These are phyloP conservation scores for Aplochiton taeniatus DNA, from an alignment of 2,797 vertebrate species.

Conservation along the genomic window DNA sequence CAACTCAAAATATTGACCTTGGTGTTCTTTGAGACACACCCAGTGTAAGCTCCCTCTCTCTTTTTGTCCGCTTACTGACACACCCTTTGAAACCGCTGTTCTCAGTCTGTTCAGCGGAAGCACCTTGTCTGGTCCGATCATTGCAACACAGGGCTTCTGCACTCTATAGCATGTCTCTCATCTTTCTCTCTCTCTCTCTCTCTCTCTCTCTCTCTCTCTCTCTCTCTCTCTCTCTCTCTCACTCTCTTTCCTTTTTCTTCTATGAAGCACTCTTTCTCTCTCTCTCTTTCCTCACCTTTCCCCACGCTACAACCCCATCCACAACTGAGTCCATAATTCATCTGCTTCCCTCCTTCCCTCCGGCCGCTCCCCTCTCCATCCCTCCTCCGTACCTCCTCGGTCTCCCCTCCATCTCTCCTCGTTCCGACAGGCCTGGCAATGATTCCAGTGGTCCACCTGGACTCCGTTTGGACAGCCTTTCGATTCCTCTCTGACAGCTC, in stretches of 20 bases:
- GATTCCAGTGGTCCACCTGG: slow-evolving; percentile 74
- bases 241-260: slow-evolving; percentile 42
- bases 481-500: slow-evolving; percentile 65
- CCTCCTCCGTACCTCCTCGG: slow-evolving; percentile 14
- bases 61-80: background rate
- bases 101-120: no score
- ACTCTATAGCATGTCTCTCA: no score
- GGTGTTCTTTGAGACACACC: no score
- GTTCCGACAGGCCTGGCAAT: slow-evolving; percentile 61
- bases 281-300: slow-evolving; percentile 30
- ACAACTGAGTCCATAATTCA: slow-evolving; percentile 51
- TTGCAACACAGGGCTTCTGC: no score
- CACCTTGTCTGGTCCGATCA: no score
- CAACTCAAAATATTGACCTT: no score
- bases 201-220: slow-evolving; percentile 1
- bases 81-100: background rate
- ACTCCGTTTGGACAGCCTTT: slow-evolving; percentile 64
- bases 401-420: slow-evolving; percentile 53
- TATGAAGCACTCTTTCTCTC: no score
- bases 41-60: background rate
- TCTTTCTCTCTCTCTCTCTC: slow-evolving; percentile 1
- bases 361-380: slow-evolving; percentile 28
- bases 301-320: slow-evolving; percentile 33
- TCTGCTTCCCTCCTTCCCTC: slow-evolving; percentile 21
- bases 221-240: slow-evolving; percentile 17